Percentiles rank a stretch among this genome's conserved stretches.
Conservation (phyloP, 2,888 invertebrate genomes). For the Geophilus truncorum region DNA sequence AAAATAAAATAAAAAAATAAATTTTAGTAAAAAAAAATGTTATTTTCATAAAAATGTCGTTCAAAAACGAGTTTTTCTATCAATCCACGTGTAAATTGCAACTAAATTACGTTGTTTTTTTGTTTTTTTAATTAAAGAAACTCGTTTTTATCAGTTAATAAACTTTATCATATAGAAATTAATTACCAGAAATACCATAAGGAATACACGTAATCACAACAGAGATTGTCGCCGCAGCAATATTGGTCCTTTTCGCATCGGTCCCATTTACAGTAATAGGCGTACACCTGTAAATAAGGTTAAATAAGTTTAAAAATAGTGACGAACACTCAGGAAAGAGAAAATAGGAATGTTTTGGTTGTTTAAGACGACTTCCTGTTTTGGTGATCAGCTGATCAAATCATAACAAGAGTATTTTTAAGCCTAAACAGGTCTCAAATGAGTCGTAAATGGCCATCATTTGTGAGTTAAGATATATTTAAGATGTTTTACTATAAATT, state of each 20-base stretch:
- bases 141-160: too few species aligned
- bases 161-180: too few species aligned
- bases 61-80: too few species aligned
- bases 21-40: too few species aligned
- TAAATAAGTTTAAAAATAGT: not conserved
- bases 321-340: too few species aligned
- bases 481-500: too few species aligned
- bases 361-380: not conserved
- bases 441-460: too few species aligned
- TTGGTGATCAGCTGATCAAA: not conserved
- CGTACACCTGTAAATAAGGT: conserved; percentile 39
- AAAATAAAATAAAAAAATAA: conserved; percentile 34
- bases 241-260: conserved; percentile 43
- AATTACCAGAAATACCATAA: conserved; percentile 44
- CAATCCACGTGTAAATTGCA: too few species aligned
- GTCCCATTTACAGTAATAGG: conserved; percentile 44
- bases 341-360: not conserved
- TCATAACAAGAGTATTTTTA: not conserved
- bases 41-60: too few species aligned
- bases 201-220: conserved; percentile 44
- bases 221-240: conserved; percentile 44
- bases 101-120: not conserved
- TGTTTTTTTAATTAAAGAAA: too few species aligned
- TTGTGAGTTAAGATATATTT: too few species aligned
- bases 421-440: not conserved